These are phyloP conservation scores for Fulica atra DNA, from an alignment of 2,113 vertebrate genomes.

Conservation along the genomic window DNA sequence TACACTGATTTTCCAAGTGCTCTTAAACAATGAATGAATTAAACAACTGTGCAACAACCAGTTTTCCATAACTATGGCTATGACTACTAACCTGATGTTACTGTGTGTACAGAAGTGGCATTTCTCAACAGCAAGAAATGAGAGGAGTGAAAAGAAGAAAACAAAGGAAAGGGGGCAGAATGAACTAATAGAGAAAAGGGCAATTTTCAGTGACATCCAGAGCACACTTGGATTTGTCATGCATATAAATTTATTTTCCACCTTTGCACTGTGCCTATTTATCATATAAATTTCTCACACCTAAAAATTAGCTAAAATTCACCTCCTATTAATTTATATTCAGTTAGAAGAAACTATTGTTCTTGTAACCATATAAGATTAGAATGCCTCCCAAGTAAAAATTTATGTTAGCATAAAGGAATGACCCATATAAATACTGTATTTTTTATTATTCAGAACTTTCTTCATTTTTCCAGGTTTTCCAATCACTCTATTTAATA, in stretches of 20 bases:
- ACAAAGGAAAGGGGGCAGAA: neutral
- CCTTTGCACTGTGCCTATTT: neutral
- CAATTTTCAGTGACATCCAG: neutral
- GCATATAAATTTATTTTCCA: neutral
- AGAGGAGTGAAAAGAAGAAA: neutral
- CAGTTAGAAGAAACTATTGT: neutral
- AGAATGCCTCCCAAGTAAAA: neutral
- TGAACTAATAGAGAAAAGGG: neutral
- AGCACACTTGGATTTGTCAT: neutral
- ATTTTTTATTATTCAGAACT: conserved; percentile 60
- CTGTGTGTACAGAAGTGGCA: neutral
- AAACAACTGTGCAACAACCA: neutral
- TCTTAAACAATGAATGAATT: neutral
- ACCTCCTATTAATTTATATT: neutral
- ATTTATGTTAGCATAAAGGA: conserved; percentile 38
- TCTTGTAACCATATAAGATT: neutral
- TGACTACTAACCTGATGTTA: neutral
- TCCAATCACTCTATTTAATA: conserved; percentile 27
- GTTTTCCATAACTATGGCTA: neutral
- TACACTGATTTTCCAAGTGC: neutral
- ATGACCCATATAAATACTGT: conserved; percentile 60
- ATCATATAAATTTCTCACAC: neutral
- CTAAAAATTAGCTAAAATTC: neutral
- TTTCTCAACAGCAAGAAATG: neutral
- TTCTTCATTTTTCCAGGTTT: conserved; percentile 33